A percentile compares a stretch with the other conserved stretches of the same genome.
Conservation (phyloP, 2,888 invertebrate species). For the Drosophila incognita region DNA sequence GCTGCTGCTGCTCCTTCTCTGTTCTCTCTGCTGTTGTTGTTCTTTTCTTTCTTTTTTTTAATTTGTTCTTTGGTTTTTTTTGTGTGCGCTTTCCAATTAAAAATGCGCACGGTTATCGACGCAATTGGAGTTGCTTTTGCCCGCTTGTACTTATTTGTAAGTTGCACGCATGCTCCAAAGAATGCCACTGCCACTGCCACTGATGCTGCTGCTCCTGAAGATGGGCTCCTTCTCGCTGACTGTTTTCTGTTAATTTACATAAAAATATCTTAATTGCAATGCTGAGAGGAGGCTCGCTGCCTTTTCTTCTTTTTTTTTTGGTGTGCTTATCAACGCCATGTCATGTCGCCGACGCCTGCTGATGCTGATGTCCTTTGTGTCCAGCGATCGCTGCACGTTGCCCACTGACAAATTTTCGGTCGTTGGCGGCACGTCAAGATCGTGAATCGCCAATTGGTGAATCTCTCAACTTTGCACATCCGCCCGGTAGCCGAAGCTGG, state of each 20-base stretch:
- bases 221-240: constrained; percentile 11
- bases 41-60: constrained; percentile 5
- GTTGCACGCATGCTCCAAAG: constrained; percentile 68
- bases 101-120: constrained; percentile 64
- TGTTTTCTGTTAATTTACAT: constrained; percentile 73
- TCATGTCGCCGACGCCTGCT: constrained; percentile 65
- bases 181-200: constrained; percentile 10
- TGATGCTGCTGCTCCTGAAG: neutral
- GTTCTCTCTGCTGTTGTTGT: constrained; percentile 4
- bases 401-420: constrained; percentile 63
- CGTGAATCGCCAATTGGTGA: constrained; percentile 24
- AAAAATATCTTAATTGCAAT: constrained; percentile 81
- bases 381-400: neutral
- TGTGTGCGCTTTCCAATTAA: constrained; percentile 71
- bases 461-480: constrained; percentile 31
- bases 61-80: constrained; percentile 6
- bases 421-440: constrained; percentile 66
- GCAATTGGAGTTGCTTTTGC: constrained; percentile 61
- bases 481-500: constrained; percentile 4
- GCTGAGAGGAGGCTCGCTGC: constrained; percentile 12
- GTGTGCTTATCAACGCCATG: constrained; percentile 66
- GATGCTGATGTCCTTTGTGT: constrained; percentile 9
- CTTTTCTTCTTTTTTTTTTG: constrained; percentile 20
- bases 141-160: constrained; percentile 75
- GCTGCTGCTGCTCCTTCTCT: constrained; percentile 16